Evolutionary conservation across 2,888 invertebrate species (phyloP), one percentile per base, ranked within the genome.

Genomic region (Drosophila phalerata): DNA sequence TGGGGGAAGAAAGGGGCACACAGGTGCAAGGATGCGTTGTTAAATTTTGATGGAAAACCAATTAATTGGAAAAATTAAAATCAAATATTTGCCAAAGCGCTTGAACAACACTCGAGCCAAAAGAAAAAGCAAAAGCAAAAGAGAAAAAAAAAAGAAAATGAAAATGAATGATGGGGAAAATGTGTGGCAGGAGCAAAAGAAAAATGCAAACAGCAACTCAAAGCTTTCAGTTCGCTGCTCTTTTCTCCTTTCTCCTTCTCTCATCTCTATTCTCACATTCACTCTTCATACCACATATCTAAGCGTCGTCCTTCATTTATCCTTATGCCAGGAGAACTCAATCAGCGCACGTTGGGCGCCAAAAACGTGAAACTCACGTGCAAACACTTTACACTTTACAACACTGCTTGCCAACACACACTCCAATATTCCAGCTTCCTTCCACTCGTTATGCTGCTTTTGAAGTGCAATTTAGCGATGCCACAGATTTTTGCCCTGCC

Each of bases 61-160:
- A 85, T 85, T 85, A 85, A 89, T 85, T 85, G 84, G 84, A 85
- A 88, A 85, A 85, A 85, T 85, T 85, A 85, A 85, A 85, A 85
- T 85, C 84, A 85, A 85, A 85, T 85, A 85, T 85, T 85, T 85
- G 84, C 79, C 84, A 87, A 88, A 84, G 89, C 78, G 88, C 81
- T 87, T 81, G 64, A 89, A 81, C 76, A 89, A 85, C 88, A 87
- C 73, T 69, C 73, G 34, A 71, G 45, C 37, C 43, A 60, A 55
- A 63, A 66, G 62, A 49, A 55, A n/a, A 38, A 49, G 37, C 38
- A 65, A 2, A 30, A 32, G 37, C 4, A 43, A 30, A 52, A 60
- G n/a, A 53, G 42, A 40, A 47, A 32, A 17, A 11, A 25, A 38
- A 38, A 13, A n/a, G n/a, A n/a, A n/a, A n/a, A n/a, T 49, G 32